Percentiles rank a stretch among this genome's conserved stretches.
Conservation (phyloP, 2,113 vertebrate species). For the Anarrhichthys ocellatus region DNA sequence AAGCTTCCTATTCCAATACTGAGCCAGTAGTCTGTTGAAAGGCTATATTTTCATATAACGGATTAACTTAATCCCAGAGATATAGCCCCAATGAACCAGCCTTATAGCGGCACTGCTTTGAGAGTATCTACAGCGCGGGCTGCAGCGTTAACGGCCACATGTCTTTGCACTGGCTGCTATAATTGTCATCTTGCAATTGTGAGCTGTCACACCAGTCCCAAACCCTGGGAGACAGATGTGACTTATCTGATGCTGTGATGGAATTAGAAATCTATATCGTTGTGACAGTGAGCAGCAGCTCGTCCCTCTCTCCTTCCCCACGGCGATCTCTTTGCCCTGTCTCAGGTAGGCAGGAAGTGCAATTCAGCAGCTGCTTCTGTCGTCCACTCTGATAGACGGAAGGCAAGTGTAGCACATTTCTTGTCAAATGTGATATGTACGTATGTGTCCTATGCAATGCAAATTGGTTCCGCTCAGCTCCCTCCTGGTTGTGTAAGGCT, state of each 20-base stretch:
- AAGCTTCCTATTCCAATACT: slow-evolving; percentile 53
- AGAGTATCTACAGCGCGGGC: slow-evolving; percentile 47
- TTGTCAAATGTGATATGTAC: slow-evolving; percentile 10
- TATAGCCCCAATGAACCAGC: slow-evolving; percentile 50
- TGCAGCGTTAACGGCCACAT: slow-evolving; percentile 19
- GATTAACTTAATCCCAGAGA: slow-evolving; percentile 72
- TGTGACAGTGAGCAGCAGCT: slow-evolving; percentile 35
- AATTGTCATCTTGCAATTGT: slow-evolving; percentile 54
- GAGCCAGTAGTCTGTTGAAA: slow-evolving; percentile 52
- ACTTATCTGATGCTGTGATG: slow-evolving; percentile 51
- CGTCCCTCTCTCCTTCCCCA: slow-evolving; percentile 33
- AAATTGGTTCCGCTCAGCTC: slow-evolving; percentile 10
- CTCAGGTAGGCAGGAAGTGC: slow-evolving; percentile 56
- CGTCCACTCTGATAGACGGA: slow-evolving; percentile 35
- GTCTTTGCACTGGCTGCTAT: slow-evolving; percentile 9
- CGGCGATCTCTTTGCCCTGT: slow-evolving; percentile 32
- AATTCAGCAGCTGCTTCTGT: slow-evolving; percentile 51
- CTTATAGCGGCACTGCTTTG: slow-evolving; percentile 50
- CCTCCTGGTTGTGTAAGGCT: background rate
- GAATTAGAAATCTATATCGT: slow-evolving; percentile 53
- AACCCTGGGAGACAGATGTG: slow-evolving; percentile 37
- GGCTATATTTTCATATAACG: slow-evolving; percentile 62
- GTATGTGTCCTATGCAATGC: slow-evolving; percentile 2
- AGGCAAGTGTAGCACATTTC: slow-evolving; percentile 37
- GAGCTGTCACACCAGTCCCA: slow-evolving; percentile 37